Percentiles rank a stretch among this genome's conserved stretches.
Evolutionary conservation across 2,113 vertebrate species (phyloP).

Genomic region (Meleagris gallopavo): DNA sequence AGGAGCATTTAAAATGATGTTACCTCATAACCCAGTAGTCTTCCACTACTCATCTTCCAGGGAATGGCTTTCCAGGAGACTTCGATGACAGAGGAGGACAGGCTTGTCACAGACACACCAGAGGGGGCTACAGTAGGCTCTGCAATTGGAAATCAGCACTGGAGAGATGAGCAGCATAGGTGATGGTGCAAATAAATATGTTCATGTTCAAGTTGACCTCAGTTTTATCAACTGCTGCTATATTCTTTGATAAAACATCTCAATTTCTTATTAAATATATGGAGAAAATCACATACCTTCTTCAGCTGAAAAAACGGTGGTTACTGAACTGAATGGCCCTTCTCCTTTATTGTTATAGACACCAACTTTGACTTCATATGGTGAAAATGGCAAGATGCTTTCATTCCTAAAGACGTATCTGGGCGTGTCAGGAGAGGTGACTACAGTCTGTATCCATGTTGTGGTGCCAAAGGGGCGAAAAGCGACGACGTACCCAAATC

Average conservation of each 20-base stretch:
- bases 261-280: accelerated
- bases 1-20: background rate
- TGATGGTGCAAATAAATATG: background rate
- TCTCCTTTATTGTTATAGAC: constrained; percentile 94
- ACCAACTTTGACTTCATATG: constrained; percentile 92
- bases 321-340: constrained; percentile 91
- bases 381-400: constrained; percentile 90
- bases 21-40: constrained; percentile 95
- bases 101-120: constrained; percentile 82
- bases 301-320: constrained; percentile 91
- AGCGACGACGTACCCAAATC: constrained; percentile 94
- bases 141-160: constrained; percentile 51
- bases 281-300: constrained; percentile 82
- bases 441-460: constrained; percentile 92
- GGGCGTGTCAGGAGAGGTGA: constrained; percentile 84
- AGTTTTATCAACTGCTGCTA: background rate
- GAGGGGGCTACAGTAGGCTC: constrained; percentile 87
- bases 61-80: constrained; percentile 87
- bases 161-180: background rate
- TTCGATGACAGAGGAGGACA: constrained; percentile 90
- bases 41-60: constrained; percentile 83
- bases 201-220: background rate
- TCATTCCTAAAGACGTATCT: constrained; percentile 91
- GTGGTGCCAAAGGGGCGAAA: constrained; percentile 86
- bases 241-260: background rate